Conservation (phyloP, 2,888 invertebrate genomes). For the Megaustenia siamemsis region DNA sequence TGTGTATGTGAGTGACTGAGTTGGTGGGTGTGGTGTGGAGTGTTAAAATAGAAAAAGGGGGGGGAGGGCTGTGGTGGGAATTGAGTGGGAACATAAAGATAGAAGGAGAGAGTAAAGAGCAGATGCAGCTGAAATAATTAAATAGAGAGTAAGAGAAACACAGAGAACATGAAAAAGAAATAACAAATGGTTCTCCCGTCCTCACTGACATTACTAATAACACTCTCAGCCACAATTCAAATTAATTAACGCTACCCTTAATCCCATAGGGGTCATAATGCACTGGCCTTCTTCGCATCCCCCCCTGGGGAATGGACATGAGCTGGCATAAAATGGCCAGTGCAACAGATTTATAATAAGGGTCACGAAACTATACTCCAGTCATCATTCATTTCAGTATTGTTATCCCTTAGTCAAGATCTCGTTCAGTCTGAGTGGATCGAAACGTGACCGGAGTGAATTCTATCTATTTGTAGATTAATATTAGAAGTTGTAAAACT, state of each 20-base stretch:
- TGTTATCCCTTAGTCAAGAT: neutral
- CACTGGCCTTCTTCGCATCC: neutral
- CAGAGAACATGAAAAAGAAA: neutral
- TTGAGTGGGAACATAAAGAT: too few species aligned
- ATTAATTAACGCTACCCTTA: neutral
- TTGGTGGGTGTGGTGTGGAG: too few species aligned
- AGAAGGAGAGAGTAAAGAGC: neutral
- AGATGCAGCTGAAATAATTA: neutral
- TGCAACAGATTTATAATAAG: constrained; percentile 39
- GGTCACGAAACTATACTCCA: neutral
- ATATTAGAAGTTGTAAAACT: too few species aligned
- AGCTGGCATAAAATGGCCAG: constrained; percentile 21
- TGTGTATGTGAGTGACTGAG: too few species aligned
- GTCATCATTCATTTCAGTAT: neutral
- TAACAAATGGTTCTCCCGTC: neutral
- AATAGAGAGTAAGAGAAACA: neutral
- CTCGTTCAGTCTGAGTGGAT: too few species aligned
- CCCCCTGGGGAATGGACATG: neutral
- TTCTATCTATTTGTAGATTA: too few species aligned
- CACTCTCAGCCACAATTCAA: neutral
- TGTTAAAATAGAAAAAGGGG: too few species aligned
- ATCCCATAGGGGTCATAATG: constrained; percentile 1
- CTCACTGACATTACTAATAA: neutral
- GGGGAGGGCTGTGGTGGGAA: too few species aligned
- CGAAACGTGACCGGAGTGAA: too few species aligned